phyloP scores from a whole-genome alignment of 2,888 invertebrate species.

The Habroteleia sp. region DNA sequence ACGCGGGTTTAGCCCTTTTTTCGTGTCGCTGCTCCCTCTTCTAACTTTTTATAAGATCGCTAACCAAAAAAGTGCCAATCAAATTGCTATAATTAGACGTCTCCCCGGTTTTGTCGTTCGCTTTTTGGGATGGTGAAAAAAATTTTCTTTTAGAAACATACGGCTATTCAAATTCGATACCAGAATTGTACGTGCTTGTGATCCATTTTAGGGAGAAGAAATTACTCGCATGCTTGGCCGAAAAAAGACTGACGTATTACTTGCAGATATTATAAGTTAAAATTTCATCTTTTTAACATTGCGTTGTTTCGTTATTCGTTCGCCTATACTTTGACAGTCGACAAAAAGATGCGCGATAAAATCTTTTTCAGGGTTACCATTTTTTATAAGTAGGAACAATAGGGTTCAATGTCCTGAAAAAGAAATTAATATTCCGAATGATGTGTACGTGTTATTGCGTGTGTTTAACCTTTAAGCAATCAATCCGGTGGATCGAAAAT shows the following conservation, averaged over 20 bases:
- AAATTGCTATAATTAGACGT: neutral
- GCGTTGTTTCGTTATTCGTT: conserved; percentile 35
- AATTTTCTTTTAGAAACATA: too few species aligned
- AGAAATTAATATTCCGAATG: conserved; percentile 53
- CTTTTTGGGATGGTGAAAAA: too few species aligned
- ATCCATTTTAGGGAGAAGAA: conserved; percentile 4
- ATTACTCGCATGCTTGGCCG: conserved; percentile 20
- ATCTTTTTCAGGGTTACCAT: conserved; percentile 46
- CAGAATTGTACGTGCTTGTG: neutral
- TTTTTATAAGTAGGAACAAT: conserved; percentile 48
- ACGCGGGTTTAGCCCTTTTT: conserved; percentile 14
- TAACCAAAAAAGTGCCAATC: neutral
- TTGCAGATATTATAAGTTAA: conserved; percentile 41
- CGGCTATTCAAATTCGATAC: too few species aligned
- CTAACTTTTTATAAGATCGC: neutral
- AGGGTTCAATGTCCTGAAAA: conserved; percentile 41
- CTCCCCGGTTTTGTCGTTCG: too few species aligned
- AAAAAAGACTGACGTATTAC: conserved; percentile 16
- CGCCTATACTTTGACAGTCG: conserved; percentile 54
- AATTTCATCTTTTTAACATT: conserved; percentile 40
- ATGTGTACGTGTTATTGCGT: conserved; percentile 42
- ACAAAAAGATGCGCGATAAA: conserved; percentile 53
- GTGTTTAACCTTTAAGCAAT: conserved; percentile 47
- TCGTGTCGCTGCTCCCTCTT: conserved; percentile 2
- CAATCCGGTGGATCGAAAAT: conserved; percentile 40